phyloP scores from a whole-genome alignment of 2,113 vertebrate genomes.

The Pandion haliaetus region DNA sequence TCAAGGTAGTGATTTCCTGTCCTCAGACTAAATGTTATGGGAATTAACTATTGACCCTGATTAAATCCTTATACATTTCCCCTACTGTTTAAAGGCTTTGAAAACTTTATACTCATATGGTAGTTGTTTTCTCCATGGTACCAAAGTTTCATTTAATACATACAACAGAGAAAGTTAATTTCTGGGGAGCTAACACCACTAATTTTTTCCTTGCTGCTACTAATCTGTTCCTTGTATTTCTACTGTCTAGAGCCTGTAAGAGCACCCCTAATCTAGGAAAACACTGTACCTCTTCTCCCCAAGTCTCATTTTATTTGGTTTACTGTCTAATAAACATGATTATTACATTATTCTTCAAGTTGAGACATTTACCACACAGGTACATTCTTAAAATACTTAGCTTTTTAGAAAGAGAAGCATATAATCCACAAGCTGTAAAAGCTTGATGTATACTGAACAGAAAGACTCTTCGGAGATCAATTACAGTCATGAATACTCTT shows the following conservation, averaged over 20 bases:
- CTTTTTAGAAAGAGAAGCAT: background rate
- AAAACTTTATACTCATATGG: background rate
- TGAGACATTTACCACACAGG: background rate
- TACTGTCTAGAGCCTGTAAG: background rate
- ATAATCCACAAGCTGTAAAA: background rate
- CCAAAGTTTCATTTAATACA: background rate
- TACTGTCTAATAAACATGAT: background rate
- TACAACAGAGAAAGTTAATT: background rate
- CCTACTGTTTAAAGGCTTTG: background rate
- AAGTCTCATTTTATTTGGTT: background rate
- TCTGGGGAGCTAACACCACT: background rate
- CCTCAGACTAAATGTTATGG: background rate
- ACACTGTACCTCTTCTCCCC: background rate
- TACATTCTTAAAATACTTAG: background rate
- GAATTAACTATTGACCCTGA: background rate
- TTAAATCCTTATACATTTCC: background rate
- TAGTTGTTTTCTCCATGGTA: background rate
- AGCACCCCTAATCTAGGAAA: background rate
- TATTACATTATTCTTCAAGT: background rate
- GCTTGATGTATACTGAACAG: background rate
- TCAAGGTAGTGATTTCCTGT: background rate
- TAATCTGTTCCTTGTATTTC: background rate
- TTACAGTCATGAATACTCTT: background rate
- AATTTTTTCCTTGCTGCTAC: background rate
- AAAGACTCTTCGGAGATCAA: background rate